phyloP scores from a whole-genome alignment of 2,113 vertebrate genomes.

The Sylvia atricapilla region DNA sequence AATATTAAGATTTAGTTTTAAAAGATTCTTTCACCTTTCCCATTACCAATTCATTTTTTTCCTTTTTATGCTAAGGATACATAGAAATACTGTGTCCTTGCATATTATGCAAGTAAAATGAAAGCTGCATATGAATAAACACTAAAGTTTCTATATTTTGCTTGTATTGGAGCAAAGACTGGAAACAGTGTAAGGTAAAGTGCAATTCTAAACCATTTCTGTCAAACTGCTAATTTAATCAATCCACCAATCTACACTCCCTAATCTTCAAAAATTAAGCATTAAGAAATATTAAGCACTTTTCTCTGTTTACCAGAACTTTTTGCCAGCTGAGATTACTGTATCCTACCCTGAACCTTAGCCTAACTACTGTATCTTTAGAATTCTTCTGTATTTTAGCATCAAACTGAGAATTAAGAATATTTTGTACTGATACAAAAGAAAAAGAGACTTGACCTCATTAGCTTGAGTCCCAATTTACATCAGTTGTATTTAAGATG shows the following conservation, averaged over 20 bases:
- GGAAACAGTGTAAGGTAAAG: background rate
- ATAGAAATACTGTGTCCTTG: background rate
- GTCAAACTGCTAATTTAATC: background rate
- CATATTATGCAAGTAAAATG: background rate
- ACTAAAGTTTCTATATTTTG: background rate
- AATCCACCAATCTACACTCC: background rate
- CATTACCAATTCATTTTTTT: background rate
- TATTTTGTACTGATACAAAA: background rate
- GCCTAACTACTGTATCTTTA: background rate
- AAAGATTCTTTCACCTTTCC: background rate
- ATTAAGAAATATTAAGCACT: background rate
- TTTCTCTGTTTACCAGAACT: background rate
- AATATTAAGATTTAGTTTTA: slow-evolving; percentile 61
- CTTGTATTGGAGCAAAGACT: background rate
- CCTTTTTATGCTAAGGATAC: background rate
- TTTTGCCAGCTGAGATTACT: background rate
- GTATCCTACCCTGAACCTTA: background rate
- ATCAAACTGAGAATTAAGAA: background rate
- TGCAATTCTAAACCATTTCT: background rate
- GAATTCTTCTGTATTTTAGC: background rate
- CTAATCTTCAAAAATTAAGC: background rate
- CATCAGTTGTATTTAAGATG: background rate
- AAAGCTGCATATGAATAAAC: background rate
- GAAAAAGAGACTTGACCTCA: background rate
- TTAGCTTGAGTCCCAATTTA: background rate